Conservation (phyloP, 2,888 invertebrate species). For the Panzeria rudis region DNA sequence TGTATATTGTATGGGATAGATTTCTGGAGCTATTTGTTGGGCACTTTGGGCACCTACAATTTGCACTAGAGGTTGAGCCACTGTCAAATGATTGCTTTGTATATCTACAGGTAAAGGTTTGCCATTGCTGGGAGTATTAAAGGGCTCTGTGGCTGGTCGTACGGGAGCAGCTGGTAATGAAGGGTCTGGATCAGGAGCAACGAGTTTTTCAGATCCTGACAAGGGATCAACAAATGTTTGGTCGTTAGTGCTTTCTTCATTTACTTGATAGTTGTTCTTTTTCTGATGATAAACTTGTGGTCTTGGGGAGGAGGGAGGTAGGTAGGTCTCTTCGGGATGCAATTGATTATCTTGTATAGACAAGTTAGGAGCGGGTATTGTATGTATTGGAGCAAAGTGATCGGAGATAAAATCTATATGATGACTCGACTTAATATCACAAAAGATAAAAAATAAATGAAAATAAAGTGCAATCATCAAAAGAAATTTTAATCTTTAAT, state of each 20-base stretch:
- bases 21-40: constrained; percentile 84
- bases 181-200: constrained; percentile 85
- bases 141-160: constrained; percentile 82
- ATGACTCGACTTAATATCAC: constrained; percentile 78
- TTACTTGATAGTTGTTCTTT: constrained; percentile 84
- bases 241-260: constrained; percentile 84
- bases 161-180: constrained; percentile 83
- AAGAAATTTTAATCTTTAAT: not conserved
- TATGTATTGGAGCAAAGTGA: constrained; percentile 94
- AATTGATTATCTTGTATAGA: constrained; percentile 80
- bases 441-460: constrained; percentile 26
- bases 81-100: constrained; percentile 79
- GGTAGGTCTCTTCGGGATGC: constrained; percentile 76
- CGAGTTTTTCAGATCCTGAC: constrained; percentile 83
- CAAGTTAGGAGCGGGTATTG: constrained; percentile 93
- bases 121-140: constrained; percentile 84
- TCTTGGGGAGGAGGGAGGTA: constrained; percentile 78
- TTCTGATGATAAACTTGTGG: constrained; percentile 75
- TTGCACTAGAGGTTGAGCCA: constrained; percentile 80
- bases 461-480: constrained; percentile 28
- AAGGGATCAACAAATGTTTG: constrained; percentile 82
- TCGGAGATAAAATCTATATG: constrained; percentile 88
- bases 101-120: constrained; percentile 82
- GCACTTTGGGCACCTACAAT: constrained; percentile 83
- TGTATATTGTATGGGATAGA: constrained; percentile 84